Evolutionary conservation across 2,888 invertebrate genomes (phyloP), one percentile per base, ranked within the genome.

Genomic region (Acanthosepion lycidas): DNA sequence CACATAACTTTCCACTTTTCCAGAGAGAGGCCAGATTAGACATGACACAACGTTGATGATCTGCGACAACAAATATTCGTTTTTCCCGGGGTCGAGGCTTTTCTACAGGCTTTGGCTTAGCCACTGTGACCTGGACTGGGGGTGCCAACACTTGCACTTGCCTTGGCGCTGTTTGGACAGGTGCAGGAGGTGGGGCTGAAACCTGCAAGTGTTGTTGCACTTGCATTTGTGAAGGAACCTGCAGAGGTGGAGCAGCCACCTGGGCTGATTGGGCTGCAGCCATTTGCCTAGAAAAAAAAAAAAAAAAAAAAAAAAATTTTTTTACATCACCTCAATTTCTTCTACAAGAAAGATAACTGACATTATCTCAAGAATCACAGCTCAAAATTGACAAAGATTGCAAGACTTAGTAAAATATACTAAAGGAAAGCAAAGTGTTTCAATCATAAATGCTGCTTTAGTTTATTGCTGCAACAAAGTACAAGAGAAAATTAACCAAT

Each of bases 101-200:
- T 93, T 93, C 93, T 53, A 93, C 93, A 28, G 93, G 93, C 93
- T 93, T 93, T 49, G 93, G 93, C 53, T 93, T 93, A 33, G 93
- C 51, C 23, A 53, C 93, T n/a, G 51, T 18, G 51, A 93, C 53
- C 53, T 93, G 93, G 20, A 93, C 49, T 93, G 93, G 93, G n/a
- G 93, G 93, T 53, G 93, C 93, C 49, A 93, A 93, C 93, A 93
- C 93, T 93, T 93, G 93, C n/a, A 93, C 93, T n/a, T 49, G 93
- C 51, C 93, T 93, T 51, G 49, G 49, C 33, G 33, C 23, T 53
- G 28, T 28, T 26, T 26, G 93, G 20, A 53, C 49, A 9, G n/a
- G 51, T 15, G 59, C 59, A 23, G 78, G 78, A 33, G 78, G 78
- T 78, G 78, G 78, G 6, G 49, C 51, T 8, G 93, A 1, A 51